Conservation (phyloP, 1,140 invertebrate species). For the Trichogramma pretiosum region DNA sequence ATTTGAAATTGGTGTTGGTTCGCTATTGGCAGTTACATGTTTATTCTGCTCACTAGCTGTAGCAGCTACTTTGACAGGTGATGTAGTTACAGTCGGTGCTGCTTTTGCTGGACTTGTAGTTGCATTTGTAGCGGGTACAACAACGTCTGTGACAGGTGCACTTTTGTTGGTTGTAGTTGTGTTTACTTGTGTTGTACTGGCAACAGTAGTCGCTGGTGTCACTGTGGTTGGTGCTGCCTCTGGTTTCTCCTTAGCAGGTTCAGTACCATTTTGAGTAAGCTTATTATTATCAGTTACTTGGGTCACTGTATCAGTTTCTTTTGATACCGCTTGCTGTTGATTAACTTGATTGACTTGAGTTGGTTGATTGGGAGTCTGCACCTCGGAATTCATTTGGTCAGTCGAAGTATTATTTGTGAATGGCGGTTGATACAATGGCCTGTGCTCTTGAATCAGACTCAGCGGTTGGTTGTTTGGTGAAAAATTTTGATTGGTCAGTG, state of each 20-base stretch:
- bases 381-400: too few relatives aligned
- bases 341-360: slow-evolving; percentile 1
- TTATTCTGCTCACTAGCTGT: too few relatives aligned
- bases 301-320: not conserved
- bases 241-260: slow-evolving; percentile 10
- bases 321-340: not conserved
- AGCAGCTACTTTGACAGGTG: too few relatives aligned
- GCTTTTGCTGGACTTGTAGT: too few relatives aligned
- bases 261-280: slow-evolving; percentile 16
- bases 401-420: slow-evolving; percentile 27
- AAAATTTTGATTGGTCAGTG: slow-evolving; percentile 35
- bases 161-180: too few relatives aligned
- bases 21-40: too few relatives aligned
- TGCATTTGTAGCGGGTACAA: not conserved
- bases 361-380: slow-evolving; percentile 19
- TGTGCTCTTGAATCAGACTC: slow-evolving; percentile 43
- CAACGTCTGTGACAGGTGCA: too few relatives aligned
- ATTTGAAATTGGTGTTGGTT: too few relatives aligned
- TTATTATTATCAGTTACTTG: slow-evolving; percentile 5
- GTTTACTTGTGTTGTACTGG: too few relatives aligned
- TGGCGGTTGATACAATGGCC: slow-evolving; percentile 32
- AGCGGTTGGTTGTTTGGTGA: slow-evolving; percentile 35
- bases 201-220: not conserved
- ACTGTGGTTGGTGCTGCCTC: not conserved
- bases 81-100: too few relatives aligned